These are phyloP conservation scores for Barbus barbus DNA, from an alignment of 2,113 vertebrate genomes.

Conservation along the genomic window DNA sequence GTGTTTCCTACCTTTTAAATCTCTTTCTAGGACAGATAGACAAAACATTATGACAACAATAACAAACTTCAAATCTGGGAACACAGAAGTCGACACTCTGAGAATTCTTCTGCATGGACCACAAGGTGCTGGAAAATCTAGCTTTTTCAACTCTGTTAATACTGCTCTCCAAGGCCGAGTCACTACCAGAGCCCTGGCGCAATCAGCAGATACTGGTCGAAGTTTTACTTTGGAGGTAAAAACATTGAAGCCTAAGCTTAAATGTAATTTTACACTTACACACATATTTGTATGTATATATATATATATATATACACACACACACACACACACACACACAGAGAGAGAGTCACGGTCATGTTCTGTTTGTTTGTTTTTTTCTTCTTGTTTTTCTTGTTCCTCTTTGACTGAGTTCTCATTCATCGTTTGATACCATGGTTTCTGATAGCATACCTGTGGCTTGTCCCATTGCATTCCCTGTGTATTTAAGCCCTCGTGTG, in stretches of 20 bases:
- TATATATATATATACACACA: too few relatives aligned
- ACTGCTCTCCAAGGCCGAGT: constrained; percentile 7
- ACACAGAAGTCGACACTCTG: not conserved
- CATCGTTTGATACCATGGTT: too few relatives aligned
- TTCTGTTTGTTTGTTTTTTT: too few relatives aligned
- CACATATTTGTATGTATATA: too few relatives aligned
- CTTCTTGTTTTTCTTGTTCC: too few relatives aligned
- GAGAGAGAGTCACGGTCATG: too few relatives aligned
- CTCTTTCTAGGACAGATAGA: not conserved
- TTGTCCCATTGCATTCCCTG: too few relatives aligned
- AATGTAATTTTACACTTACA: too few relatives aligned
- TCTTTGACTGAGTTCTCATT: too few relatives aligned
- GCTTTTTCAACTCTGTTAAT: constrained; percentile 47
- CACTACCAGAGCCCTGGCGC: constrained; percentile 2
- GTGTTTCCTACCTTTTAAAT: not conserved
- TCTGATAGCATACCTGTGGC: too few relatives aligned
- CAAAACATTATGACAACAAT: not conserved
- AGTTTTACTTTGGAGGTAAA: constrained; percentile 28
- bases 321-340: too few relatives aligned
- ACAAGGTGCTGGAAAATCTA: constrained; percentile 40
- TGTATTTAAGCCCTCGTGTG: too few relatives aligned
- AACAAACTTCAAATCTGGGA: not conserved
- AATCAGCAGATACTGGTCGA: fast-evolving
- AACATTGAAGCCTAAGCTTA: not conserved
- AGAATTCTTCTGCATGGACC: constrained; percentile 44